A percentile compares a stretch with the other conserved stretches of the same genome.
phyloP scores from a whole-genome alignment of 92 coral and sea anemone species.

The Siderastrea siderea region DNA sequence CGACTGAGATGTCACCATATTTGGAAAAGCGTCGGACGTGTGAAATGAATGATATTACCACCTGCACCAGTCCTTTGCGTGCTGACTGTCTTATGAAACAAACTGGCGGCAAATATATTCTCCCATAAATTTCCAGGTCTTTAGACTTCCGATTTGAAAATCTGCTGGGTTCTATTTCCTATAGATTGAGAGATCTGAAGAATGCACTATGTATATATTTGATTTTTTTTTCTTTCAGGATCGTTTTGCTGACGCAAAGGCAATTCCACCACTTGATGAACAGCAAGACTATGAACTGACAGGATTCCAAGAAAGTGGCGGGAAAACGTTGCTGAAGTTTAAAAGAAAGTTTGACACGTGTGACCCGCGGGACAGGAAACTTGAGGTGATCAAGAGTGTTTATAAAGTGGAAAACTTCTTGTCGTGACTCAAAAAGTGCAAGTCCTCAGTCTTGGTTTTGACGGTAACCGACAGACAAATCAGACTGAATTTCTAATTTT shows the following conservation, averaged over 20 bases:
- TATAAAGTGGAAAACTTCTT: not conserved
- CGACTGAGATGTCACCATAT: too few species aligned
- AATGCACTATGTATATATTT: not conserved
- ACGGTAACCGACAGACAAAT: not conserved
- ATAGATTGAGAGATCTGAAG: too few species aligned
- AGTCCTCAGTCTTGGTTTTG: too few species aligned
- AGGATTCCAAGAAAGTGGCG: conserved; percentile 51
- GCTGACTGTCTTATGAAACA: too few species aligned
- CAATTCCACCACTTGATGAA: conserved; percentile 50
- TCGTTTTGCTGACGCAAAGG: conserved; percentile 38
- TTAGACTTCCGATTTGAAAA: too few species aligned
- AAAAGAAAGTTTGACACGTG: conserved; percentile 69
- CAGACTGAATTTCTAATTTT: too few species aligned
- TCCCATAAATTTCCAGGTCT: too few species aligned
- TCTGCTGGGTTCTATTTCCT: too few species aligned
- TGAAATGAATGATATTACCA: too few species aligned
- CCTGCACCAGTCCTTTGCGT: too few species aligned
- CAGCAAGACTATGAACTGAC: conserved; percentile 48
- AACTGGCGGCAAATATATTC: too few species aligned
- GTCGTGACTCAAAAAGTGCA: not conserved
- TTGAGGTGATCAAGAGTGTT: conserved; percentile 21
- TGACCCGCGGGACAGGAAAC: conserved; percentile 45
- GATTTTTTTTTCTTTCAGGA: conserved; percentile 3
- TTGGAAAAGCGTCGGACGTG: too few species aligned
- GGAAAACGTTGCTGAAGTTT: conserved; percentile 62